Percentiles rank a stretch among this genome's conserved stretches.
Evolutionary conservation across 2,888 invertebrate genomes (phyloP).

Genomic region (Polyommatus iphigenia): DNA sequence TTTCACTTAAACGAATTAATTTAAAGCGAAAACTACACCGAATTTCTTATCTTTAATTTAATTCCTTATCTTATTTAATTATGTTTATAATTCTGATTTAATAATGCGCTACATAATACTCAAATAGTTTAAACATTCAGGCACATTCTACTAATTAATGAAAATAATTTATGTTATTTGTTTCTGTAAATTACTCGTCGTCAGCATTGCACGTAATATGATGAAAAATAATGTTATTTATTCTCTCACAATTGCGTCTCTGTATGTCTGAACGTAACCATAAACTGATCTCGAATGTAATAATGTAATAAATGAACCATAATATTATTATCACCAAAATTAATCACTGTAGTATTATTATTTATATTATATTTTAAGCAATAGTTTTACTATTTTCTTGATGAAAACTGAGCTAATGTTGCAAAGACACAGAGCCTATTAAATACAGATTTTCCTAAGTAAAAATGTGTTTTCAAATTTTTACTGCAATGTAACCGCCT

Average conservation of each 20-base stretch:
- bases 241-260: not conserved
- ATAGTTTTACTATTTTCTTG: not conserved
- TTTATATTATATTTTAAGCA: constrained; percentile 4
- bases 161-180: not conserved
- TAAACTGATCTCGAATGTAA: constrained; percentile 1
- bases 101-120: not conserved
- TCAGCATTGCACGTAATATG: not conserved
- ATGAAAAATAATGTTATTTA: not conserved
- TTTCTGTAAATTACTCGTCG: not conserved
- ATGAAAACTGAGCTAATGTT: not conserved
- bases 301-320: not conserved
- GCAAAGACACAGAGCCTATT: not conserved
- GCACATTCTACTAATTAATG: no score
- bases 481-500: not conserved
- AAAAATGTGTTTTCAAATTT: not conserved
- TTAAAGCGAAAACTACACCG: not conserved
- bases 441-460: not conserved
- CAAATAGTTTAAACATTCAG: not conserved
- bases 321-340: not conserved
- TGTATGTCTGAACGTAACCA: not conserved
- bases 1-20: not conserved
- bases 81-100: not conserved
- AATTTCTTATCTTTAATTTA: not conserved
- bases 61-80: not conserved
- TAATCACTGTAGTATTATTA: constrained; percentile 4